Evolutionary conservation across 1,140 invertebrate species (phyloP).

Genomic region (Achroia grisella): DNA sequence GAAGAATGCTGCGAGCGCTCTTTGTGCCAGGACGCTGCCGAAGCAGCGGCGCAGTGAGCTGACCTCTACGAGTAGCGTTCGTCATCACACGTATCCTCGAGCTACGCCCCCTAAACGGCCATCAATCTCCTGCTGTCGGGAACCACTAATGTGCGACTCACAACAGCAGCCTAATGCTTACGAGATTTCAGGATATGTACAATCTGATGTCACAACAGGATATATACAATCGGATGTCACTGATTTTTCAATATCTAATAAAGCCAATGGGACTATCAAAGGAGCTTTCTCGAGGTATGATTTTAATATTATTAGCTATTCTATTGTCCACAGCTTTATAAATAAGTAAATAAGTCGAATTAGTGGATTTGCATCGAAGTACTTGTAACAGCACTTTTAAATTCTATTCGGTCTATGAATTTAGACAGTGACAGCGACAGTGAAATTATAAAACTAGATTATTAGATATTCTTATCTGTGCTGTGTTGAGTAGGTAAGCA

Average conservation of each 20-base stretch:
- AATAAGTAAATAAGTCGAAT: too few relatives aligned
- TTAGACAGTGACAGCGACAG: too few relatives aligned
- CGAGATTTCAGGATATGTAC: slow-evolving; percentile 27
- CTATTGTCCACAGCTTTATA: too few relatives aligned
- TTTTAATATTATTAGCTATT: too few relatives aligned
- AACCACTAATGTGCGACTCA: slow-evolving; percentile 37
- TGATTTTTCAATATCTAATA: slow-evolving; percentile 20
- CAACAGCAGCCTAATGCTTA: slow-evolving; percentile 22
- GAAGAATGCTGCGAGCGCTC: slow-evolving; percentile 64
- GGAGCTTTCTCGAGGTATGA: slow-evolving; percentile 57
- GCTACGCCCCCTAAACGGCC: slow-evolving; percentile 49
- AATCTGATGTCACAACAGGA: slow-evolving; percentile 27
- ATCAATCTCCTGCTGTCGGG: slow-evolving; percentile 45
- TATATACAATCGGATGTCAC: slow-evolving; percentile 23
- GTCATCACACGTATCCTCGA: slow-evolving; percentile 66
- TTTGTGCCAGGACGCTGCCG: slow-evolving; percentile 59
- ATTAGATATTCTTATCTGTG: too few relatives aligned
- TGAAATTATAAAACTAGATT: too few relatives aligned
- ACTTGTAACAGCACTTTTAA: too few relatives aligned
- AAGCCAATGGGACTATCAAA: slow-evolving; percentile 37
- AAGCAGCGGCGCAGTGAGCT: slow-evolving; percentile 51
- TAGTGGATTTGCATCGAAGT: too few relatives aligned
- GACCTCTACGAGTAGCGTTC: slow-evolving; percentile 24
- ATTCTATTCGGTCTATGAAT: too few relatives aligned
- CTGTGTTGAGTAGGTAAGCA: too few relatives aligned